Conservation (phyloP, 2,797 vertebrate species). For the Crocidura indochinensis region DNA sequence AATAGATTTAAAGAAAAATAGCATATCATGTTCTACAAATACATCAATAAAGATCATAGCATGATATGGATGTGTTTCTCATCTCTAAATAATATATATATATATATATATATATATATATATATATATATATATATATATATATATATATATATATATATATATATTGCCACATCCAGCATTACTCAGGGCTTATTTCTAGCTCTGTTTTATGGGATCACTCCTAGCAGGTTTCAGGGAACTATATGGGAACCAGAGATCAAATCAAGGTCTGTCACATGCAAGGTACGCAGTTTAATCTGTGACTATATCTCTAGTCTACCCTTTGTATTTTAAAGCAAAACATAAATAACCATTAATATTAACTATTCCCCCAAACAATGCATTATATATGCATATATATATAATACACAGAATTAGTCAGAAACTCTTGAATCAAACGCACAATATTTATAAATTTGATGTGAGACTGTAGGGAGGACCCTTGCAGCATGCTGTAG, state of each 20-base stretch:
- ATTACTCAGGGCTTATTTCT: too few species aligned
- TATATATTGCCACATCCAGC: too few species aligned
- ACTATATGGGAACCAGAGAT: too few species aligned
- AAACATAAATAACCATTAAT: constrained; percentile 17
- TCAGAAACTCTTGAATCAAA: constrained; percentile 62
- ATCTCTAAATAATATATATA: constrained; percentile 1
- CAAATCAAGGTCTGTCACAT: too few species aligned
- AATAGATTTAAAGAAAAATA: constrained; percentile 47
- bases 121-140: too few species aligned
- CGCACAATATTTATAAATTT: constrained; percentile 54
- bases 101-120: too few species aligned
- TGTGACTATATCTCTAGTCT: too few species aligned
- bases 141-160: too few species aligned
- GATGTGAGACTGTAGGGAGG: constrained; percentile 75
- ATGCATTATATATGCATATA: background rate
- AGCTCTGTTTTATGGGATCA: too few species aligned
- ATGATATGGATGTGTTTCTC: background rate
- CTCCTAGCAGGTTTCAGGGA: too few species aligned
- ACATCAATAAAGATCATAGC: constrained; percentile 6
- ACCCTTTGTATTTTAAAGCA: constrained; percentile 50
- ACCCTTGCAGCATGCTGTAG: constrained; percentile 78
- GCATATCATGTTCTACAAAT: background rate
- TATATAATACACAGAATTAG: background rate
- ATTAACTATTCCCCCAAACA: background rate
- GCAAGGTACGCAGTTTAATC: too few species aligned